Conservation (phyloP, 2,888 invertebrate genomes). For the Drosophila mimica region DNA sequence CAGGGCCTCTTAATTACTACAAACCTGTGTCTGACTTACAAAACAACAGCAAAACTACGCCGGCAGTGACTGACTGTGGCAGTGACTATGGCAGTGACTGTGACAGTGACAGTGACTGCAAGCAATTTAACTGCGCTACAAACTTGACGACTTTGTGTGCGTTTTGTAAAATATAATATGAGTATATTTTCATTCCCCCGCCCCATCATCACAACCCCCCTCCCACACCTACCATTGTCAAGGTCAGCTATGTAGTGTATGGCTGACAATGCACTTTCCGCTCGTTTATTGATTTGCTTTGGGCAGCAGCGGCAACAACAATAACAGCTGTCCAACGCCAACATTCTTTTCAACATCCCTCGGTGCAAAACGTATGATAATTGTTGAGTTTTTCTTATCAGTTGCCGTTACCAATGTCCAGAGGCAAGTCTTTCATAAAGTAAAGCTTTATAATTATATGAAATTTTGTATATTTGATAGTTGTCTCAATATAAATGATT, state of each 20-base stretch:
- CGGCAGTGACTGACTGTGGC: conserved; percentile 45
- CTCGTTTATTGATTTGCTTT: conserved; percentile 69
- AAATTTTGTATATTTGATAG: not conserved
- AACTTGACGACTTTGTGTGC: conserved; percentile 23
- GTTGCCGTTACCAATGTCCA: not conserved
- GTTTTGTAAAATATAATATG: conserved; percentile 30
- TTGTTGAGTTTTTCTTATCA: not conserved
- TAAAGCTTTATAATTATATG: not conserved
- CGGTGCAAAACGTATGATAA: not conserved
- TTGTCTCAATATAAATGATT: not conserved
- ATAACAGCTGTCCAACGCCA: conserved; percentile 53
- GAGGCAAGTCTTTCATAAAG: not conserved
- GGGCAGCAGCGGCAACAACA: conserved; percentile 19
- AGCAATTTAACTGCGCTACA: conserved; percentile 53
- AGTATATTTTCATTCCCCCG: conserved; percentile 2
- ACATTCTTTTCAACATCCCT: conserved; percentile 24
- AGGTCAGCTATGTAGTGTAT: conserved; percentile 52
- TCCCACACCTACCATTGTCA: conserved; percentile 30
- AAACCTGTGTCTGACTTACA: conserved; percentile 59
- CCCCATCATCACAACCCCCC: not conserved
- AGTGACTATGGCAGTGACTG: conserved; percentile 4
- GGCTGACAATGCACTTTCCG: conserved; percentile 59
- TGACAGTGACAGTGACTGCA: conserved; percentile 34
- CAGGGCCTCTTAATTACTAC: conserved; percentile 54
- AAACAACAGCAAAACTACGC: conserved; percentile 28